Percentiles rank a stretch among this genome's conserved stretches.
phyloP scores from a whole-genome alignment of 2,113 vertebrate species.

The Poeciliopsis occidentalis region DNA sequence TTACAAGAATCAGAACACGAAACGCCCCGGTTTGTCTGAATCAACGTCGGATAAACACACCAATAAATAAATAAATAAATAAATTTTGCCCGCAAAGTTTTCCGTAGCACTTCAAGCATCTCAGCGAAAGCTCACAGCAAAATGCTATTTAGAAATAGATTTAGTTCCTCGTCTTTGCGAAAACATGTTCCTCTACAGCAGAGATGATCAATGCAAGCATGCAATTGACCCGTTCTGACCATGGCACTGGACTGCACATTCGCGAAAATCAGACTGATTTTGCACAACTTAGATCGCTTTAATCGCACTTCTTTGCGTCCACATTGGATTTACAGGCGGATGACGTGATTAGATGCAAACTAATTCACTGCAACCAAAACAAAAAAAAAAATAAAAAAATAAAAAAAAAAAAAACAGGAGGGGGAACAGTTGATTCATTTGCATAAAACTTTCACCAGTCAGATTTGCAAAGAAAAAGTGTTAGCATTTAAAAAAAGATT shows the following conservation, averaged over 20 bases:
- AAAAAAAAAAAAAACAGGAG: background rate
- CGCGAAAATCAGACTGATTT: slow-evolving; percentile 32
- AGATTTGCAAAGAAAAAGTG: background rate
- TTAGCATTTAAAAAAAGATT: background rate
- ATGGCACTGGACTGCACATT: background rate
- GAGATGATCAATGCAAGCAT: background rate
- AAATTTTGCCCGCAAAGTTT: background rate
- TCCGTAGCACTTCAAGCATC: background rate
- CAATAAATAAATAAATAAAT: background rate
- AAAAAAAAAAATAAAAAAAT: background rate
- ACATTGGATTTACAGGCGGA: slow-evolving; percentile 33
- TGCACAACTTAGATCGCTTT: slow-evolving; percentile 27
- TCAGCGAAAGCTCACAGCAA: background rate
- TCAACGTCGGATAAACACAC: background rate
- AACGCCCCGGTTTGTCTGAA: background rate
- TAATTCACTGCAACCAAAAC: slow-evolving; percentile 15
- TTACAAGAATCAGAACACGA: background rate
- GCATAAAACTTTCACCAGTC: background rate
- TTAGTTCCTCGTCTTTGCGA: background rate
- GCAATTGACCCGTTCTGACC: background rate
- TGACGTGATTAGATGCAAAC: slow-evolving; percentile 48
- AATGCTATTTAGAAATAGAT: background rate
- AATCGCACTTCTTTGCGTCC: slow-evolving; percentile 22
- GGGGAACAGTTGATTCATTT: background rate
- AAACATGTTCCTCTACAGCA: background rate